phyloP scores from a whole-genome alignment of 2,113 vertebrate genomes.

The Polypterus senegalus region DNA sequence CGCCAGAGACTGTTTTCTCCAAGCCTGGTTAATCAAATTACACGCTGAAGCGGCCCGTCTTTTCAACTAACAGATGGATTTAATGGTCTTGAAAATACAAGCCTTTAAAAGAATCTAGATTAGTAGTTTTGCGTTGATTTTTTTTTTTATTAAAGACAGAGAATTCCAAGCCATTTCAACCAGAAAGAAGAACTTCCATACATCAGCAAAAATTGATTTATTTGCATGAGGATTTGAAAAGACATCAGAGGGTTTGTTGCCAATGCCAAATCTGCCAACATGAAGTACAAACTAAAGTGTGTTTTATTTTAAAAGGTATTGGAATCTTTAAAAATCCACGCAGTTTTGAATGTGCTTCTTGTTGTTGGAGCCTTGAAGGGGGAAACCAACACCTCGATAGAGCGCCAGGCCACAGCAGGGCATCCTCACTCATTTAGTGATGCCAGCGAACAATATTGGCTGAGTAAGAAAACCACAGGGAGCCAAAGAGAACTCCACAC shows the following conservation, averaged over 20 bases:
- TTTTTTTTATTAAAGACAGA: conserved; percentile 61
- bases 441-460: too few relatives aligned
- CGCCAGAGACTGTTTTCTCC: too few relatives aligned
- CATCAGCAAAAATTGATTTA: conserved; percentile 51
- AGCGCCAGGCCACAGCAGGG: too few relatives aligned
- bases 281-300: conserved; percentile 5
- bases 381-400: too few relatives aligned
- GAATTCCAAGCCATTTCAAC: conserved; percentile 33
- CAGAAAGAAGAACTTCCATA: conserved; percentile 49
- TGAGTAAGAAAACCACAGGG: too few relatives aligned
- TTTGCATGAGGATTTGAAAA: conserved; percentile 43
- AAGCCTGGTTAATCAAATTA: conserved; percentile 58
- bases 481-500: too few relatives aligned
- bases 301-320: too few relatives aligned
- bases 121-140: conserved; percentile 62
- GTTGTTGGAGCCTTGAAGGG: too few relatives aligned
- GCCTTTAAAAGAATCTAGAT: conserved; percentile 67
- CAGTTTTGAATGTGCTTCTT: too few relatives aligned
- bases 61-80: conserved; percentile 69
- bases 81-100: conserved; percentile 68
- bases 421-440: too few relatives aligned
- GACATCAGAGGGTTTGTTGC: conserved; percentile 38
- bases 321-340: too few relatives aligned
- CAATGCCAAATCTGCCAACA: conserved; percentile 18
- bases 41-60: conserved; percentile 43